These are phyloP conservation scores for Pao palembangensis DNA, from an alignment of 2,113 vertebrate genomes.

Conservation along the genomic window DNA sequence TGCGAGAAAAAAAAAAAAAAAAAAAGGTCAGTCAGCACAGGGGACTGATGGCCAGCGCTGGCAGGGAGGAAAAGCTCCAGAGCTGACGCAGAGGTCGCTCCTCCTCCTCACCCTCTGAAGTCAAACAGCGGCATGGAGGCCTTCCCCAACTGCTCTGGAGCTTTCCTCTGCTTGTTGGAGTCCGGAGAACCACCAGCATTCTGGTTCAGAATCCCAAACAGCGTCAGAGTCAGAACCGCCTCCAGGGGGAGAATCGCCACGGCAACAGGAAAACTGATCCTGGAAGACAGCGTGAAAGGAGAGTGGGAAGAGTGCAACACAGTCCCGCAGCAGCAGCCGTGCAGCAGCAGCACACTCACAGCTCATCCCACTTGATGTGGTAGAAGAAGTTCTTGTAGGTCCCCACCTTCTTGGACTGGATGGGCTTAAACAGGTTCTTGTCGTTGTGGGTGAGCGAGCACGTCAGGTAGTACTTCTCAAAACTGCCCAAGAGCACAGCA, in stretches of 20 bases:
- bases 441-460: conserved; percentile 93
- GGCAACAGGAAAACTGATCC: conserved; percentile 94
- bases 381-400: conserved; percentile 97
- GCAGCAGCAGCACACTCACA: conserved; percentile 78
- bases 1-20: no score
- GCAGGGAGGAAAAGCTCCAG: neutral
- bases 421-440: conserved; percentile 92
- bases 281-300: conserved; percentile 45
- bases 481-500: conserved; percentile 77
- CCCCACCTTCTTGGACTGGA: conserved; percentile 96
- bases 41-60: no score
- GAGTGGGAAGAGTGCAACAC: neutral
- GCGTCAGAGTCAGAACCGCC: conserved; percentile 84
- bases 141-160: conserved; percentile 88
- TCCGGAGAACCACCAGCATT: conserved; percentile 89
- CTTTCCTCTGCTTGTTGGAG: conserved; percentile 92
- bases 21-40: conserved; percentile 5
- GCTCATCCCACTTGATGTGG: conserved; percentile 96
- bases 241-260: conserved; percentile 93
- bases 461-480: conserved; percentile 94
- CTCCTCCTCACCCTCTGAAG: conserved; percentile 83
- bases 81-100: no score
- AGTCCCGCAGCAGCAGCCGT: neutral
- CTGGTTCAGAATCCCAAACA: conserved; percentile 90
- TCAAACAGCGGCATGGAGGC: conserved; percentile 92